A percentile compares a stretch with the other conserved stretches of the same genome.
Conservation (phyloP, 2,113 vertebrate species). For the Sula dactylatra region DNA sequence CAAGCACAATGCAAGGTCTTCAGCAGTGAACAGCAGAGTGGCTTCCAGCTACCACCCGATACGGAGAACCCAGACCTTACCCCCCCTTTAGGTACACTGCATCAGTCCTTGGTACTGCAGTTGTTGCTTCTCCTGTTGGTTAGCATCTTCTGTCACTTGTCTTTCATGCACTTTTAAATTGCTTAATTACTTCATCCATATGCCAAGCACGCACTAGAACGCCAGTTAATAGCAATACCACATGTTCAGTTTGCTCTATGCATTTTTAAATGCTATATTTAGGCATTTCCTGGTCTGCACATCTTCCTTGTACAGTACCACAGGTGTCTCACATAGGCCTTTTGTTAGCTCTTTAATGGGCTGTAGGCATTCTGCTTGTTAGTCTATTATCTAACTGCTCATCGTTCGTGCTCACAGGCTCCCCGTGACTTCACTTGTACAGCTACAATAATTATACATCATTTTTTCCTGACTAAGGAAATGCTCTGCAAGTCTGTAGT, state of each 20-base stretch:
- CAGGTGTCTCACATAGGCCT: neutral
- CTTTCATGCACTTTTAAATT: neutral
- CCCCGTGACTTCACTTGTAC: neutral
- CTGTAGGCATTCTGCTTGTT: neutral
- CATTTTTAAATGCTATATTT: neutral
- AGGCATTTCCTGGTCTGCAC: neutral
- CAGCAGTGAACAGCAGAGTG: neutral
- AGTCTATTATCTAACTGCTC: neutral
- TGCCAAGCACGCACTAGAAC: neutral
- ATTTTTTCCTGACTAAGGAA: neutral
- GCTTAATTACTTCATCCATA: neutral
- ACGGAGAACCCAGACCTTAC: neutral
- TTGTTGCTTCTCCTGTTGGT: neutral
- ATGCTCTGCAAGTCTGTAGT: rapidly evolving
- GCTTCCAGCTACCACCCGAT: rapidly evolving
- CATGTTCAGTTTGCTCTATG: neutral
- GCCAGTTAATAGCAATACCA: neutral
- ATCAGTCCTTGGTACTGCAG: neutral
- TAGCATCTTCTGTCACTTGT: neutral
- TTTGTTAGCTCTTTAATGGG: neutral
- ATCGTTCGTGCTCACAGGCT: neutral
- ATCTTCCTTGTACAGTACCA: neutral
- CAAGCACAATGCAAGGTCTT: neutral
- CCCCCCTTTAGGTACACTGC: neutral
- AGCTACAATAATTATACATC: neutral